Conservation (phyloP, 1,140 invertebrate genomes). For the Monomorium pharaonis region DNA sequence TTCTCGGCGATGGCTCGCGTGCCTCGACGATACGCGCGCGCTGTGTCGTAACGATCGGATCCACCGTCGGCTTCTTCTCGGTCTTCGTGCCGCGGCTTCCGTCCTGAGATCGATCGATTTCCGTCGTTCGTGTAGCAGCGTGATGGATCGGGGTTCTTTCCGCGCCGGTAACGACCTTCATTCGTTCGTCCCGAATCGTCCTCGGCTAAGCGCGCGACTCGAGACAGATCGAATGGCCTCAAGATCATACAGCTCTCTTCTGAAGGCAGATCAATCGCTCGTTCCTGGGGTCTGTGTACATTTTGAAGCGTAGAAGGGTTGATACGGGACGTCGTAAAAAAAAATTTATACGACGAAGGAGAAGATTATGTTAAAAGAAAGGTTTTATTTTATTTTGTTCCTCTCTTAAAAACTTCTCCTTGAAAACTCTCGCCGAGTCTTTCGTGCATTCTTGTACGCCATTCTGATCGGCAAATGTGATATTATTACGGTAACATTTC, state of each 20-base stretch:
- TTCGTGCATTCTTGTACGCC: neutral
- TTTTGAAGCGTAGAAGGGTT: conserved; percentile 5
- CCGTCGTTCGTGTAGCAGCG: conserved; percentile 70
- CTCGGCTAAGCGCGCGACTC: conserved; percentile 29
- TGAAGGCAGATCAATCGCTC: neutral
- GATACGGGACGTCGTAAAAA: neutral
- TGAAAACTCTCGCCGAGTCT: neutral
- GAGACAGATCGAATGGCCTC: conserved; percentile 44
- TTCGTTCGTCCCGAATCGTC: conserved; percentile 42
- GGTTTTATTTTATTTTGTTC: conserved; percentile 1
- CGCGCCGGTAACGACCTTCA: conserved; percentile 68
- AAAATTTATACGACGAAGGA: neutral
- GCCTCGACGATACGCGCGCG: conserved; percentile 12
- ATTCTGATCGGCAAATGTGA: neutral
- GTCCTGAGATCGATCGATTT: conserved; percentile 78
- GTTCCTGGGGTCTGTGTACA: conserved; percentile 19
- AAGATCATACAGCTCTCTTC: conserved; percentile 1
- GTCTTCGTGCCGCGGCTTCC: conserved; percentile 73
- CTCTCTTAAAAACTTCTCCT: neutral
- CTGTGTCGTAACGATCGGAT: conserved; percentile 71
- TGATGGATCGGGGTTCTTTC: conserved; percentile 74
- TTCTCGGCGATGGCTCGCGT: conserved; percentile 62
- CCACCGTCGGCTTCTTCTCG: conserved; percentile 58
- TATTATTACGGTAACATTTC: conserved; percentile 40
- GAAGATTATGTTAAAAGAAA: neutral